phyloP scores from a whole-genome alignment of 2,113 vertebrate species.

The Leiothrix lutea region DNA sequence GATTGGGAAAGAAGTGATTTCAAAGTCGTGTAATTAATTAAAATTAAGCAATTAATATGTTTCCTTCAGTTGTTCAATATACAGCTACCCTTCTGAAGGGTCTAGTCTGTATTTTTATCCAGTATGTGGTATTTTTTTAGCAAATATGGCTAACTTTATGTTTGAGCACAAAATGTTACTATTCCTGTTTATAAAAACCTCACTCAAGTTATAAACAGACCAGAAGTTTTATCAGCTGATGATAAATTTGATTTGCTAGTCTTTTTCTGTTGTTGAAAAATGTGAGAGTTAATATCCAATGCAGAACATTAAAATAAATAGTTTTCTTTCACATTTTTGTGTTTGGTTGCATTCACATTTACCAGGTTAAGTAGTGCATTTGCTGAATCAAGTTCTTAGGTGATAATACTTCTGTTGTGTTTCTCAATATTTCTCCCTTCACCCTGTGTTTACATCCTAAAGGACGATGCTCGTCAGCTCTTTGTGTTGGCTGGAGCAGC shows the following conservation, averaged over 20 bases:
- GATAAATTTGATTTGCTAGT: not conserved
- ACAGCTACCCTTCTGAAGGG: not conserved
- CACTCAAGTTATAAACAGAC: not conserved
- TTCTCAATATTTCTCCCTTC: not conserved
- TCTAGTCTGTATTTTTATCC: not conserved
- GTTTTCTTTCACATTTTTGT: not conserved
- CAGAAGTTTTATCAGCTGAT: not conserved
- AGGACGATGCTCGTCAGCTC: conserved; percentile 97
- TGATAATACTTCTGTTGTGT: not conserved
- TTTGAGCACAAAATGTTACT: not conserved
- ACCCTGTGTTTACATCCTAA: not conserved
- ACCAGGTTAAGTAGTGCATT: not conserved
- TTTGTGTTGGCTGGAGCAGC: conserved; percentile 95
- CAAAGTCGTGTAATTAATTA: not conserved
- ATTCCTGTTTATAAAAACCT: not conserved
- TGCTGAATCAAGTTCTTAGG: not conserved
- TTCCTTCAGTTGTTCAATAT: not conserved
- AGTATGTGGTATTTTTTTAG: not conserved
- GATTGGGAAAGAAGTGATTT: not conserved
- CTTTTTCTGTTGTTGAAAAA: not conserved
- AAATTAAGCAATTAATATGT: not conserved
- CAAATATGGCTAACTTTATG: not conserved
- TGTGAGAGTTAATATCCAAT: not conserved
- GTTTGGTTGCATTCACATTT: not conserved
- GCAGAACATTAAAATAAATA: not conserved